Conservation (phyloP, 2,113 vertebrate genomes). For the Marmota monax region DNA sequence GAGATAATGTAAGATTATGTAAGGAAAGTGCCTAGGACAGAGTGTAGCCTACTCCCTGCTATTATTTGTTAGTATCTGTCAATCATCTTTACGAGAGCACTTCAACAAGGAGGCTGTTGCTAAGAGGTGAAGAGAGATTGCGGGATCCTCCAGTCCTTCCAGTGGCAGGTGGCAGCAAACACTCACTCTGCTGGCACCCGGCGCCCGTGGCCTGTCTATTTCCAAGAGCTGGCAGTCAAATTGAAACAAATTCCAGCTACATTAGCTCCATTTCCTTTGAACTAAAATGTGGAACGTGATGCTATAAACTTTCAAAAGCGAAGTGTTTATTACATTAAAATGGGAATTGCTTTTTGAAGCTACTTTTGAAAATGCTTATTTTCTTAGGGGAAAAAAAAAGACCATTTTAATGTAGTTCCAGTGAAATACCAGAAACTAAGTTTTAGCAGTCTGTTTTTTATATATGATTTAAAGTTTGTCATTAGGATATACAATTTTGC, state of each 20-base stretch:
- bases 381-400: background rate
- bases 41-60: accelerated
- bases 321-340: background rate
- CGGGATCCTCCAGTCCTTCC: background rate
- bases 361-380: conserved; percentile 39
- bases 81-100: background rate
- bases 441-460: background rate
- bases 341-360: background rate
- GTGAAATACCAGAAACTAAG: conserved; percentile 3
- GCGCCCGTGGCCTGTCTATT: background rate
- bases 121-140: background rate
- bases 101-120: background rate
- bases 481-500: background rate
- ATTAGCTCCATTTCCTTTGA: conserved; percentile 12
- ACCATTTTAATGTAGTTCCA: background rate
- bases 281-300: background rate
- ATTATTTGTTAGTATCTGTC: accelerated
- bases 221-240: background rate
- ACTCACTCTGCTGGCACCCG: background rate
- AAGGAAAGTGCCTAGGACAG: background rate
- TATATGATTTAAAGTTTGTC: background rate
- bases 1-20: background rate
- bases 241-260: background rate
- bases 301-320: background rate
- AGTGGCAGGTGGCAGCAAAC: background rate